Base-by-base conservation (phyloP, 2,113 vertebrate species). In the Petaurus breviceps region DNA sequence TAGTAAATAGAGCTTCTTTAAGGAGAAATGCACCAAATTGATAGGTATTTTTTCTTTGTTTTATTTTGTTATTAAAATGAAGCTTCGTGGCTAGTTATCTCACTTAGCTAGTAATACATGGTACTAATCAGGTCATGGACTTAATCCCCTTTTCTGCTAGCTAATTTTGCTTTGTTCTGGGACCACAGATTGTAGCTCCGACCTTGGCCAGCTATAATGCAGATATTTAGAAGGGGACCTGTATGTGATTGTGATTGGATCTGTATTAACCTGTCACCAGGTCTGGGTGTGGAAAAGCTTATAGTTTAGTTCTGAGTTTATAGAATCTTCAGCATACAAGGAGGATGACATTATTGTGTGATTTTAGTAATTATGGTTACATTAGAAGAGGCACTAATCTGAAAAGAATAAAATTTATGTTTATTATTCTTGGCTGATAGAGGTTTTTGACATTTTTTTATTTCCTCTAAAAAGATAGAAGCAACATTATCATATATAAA, bases 1-100 rank as follows among this genome's bases (percentile, higher is more conserved):
- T 94, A 93, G 92, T 94, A 51, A 37, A 95, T 22, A 91, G 90
- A 92, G 22, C 91, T 31, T 97, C 95, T 53, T 9, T 92, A 61
- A 95, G 90, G 28, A 90, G 90, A 93, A 95, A 12, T 3, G 47
- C 0, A 31, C 0, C 57, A 50, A 93, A 31, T 31, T 95, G 77
- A 24, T 37, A 57, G 92, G 93, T 54, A 19, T 90, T 47, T 92
- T 94, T 5, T 31, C n/a, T 93, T 92, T 96, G n/a, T 90, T 92
- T 93, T 49, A 93, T 95, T 96, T 77, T 53, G 94, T 55, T 92
- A 93, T 93, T 97, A 96, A 52, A 61, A 0, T 95, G 77, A 96
- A n/a, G 46, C 47, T 95, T 91, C 51, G 28, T 90, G 26, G 52
- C 91, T 91, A 89, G 84, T 89, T 46, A 93, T 95, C 53, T 96